Evolutionary conservation across 2,888 invertebrate genomes (phyloP).

Genomic region (Halictus quadricinctus): DNA sequence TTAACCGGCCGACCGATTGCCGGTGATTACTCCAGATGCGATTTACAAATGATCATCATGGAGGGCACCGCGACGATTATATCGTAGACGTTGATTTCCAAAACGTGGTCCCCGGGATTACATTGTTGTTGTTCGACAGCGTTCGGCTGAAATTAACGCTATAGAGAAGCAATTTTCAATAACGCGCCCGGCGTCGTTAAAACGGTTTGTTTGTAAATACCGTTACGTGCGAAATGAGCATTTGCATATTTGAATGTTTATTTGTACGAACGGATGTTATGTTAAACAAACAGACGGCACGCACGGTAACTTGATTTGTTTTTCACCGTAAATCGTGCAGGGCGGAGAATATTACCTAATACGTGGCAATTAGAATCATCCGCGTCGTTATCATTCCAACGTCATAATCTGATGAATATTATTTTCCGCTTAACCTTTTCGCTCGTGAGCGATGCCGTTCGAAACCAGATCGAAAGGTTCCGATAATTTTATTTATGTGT

Average conservation of each 20-base stretch:
- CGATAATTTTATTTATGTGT: neutral
- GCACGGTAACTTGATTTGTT: neutral
- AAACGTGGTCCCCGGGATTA: neutral
- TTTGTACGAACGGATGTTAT: conserved; percentile 8
- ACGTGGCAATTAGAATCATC: neutral
- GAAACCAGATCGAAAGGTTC: neutral
- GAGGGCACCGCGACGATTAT: conserved; percentile 20
- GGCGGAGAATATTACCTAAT: neutral
- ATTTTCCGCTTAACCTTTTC: neutral
- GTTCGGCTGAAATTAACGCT: conserved; percentile 18
- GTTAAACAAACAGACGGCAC: neutral
- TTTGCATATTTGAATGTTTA: conserved; percentile 28
- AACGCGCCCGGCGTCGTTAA: conserved; percentile 1
- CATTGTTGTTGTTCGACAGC: neutral
- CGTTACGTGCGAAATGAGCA: neutral
- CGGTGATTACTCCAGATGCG: conserved; percentile 13
- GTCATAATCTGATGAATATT: conserved; percentile 4
- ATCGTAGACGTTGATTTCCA: conserved; percentile 28
- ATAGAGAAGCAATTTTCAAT: conserved; percentile 27
- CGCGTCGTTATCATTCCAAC: neutral
- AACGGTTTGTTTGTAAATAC: conserved; percentile 10
- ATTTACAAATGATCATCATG: conserved; percentile 29
- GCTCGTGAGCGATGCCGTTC: neutral
- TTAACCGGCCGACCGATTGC: conserved; percentile 21
- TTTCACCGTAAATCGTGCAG: neutral